These are phyloP conservation scores for Pyrgilauda ruficollis DNA, from an alignment of 2,113 vertebrate genomes.

Conservation along the genomic window DNA sequence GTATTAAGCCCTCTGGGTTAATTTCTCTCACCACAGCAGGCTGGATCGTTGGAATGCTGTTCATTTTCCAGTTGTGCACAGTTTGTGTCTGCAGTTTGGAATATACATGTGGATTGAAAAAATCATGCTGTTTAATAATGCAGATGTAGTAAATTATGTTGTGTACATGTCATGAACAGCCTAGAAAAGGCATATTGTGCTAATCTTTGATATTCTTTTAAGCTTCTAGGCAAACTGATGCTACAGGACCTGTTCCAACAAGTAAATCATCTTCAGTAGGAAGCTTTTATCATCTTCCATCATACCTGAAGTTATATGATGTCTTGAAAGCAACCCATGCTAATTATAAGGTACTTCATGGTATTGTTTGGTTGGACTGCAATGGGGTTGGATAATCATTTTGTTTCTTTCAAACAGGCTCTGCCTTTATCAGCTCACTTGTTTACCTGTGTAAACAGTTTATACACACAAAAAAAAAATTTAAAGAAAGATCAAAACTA, in stretches of 20 bases:
- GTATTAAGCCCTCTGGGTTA: background rate
- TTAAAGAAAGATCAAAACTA: background rate
- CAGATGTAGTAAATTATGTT: background rate
- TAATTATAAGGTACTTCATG: constrained; percentile 88
- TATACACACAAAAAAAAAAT: background rate
- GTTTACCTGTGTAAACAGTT: background rate
- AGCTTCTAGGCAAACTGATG: constrained; percentile 85
- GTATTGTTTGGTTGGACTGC: background rate
- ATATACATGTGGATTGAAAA: background rate
- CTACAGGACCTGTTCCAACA: constrained; percentile 75
- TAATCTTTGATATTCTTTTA: background rate
- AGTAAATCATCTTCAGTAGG: constrained; percentile 91
- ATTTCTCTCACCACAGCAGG: background rate
- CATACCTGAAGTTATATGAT: constrained; percentile 93
- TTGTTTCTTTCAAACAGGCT: background rate
- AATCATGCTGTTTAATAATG: background rate
- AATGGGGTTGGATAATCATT: background rate
- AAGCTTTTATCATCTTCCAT: constrained; percentile 93
- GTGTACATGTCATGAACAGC: background rate
- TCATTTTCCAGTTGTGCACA: background rate
- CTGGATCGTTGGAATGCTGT: background rate
- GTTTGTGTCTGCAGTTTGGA: background rate
- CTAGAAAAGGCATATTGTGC: background rate
- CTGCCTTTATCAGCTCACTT: background rate
- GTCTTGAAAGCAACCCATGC: constrained; percentile 95